Evolutionary conservation across 2,888 invertebrate genomes (phyloP).

Genomic region (Apamea anceps): DNA sequence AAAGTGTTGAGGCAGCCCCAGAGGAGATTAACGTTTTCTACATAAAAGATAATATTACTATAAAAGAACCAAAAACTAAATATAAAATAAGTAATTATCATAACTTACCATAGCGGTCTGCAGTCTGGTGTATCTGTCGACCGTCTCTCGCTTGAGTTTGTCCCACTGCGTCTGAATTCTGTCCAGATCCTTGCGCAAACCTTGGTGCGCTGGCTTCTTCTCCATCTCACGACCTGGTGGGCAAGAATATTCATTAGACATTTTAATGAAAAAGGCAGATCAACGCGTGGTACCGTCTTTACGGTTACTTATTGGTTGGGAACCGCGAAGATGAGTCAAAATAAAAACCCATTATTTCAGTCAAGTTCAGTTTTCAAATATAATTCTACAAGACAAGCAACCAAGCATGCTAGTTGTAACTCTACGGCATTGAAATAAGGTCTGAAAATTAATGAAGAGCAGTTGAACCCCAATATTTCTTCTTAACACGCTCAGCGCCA

Average conservation of each 20-base stretch:
- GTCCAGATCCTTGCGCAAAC: constrained; percentile 93
- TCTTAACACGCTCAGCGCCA: too few species aligned
- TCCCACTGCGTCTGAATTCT: constrained; percentile 98
- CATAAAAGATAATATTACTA: background rate
- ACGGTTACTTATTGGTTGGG: background rate
- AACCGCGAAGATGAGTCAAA: background rate
- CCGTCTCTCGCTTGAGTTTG: constrained; percentile 96
- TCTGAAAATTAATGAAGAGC: background rate
- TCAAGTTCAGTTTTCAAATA: background rate
- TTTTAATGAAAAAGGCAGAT: background rate
- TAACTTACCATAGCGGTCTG: constrained; percentile 94
- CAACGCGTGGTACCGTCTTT: background rate
- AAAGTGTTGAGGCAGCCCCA: background rate
- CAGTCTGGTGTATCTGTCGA: constrained; percentile 95
- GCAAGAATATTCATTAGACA: constrained; percentile 6
- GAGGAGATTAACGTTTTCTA: background rate
- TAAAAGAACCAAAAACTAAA: background rate
- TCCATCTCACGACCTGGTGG: constrained; percentile 89
- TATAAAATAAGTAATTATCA: background rate
- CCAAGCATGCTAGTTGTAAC: background rate
- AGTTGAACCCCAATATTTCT: background rate
- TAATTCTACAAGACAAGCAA: background rate
- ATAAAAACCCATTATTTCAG: background rate
- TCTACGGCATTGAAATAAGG: background rate
- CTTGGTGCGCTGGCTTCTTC: constrained; percentile 87